Percentiles rank a stretch among this genome's conserved stretches.
Conservation (phyloP, 2,888 invertebrate species). For the Ichneumoninae sp. region DNA sequence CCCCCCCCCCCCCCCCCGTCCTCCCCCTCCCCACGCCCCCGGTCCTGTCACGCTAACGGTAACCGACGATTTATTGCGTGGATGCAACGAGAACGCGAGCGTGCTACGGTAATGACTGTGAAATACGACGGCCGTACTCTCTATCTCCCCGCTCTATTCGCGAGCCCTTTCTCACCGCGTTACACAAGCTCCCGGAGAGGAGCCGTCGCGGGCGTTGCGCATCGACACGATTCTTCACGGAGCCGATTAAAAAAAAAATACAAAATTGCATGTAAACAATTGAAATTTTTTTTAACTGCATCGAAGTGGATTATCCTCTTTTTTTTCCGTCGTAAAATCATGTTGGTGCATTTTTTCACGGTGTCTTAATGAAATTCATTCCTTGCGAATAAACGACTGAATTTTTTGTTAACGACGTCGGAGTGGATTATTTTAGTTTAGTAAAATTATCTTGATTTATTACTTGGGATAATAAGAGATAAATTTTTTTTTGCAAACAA, state of each 20-base stretch:
- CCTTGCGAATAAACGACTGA: neutral
- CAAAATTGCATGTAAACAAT: neutral
- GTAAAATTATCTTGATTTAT: neutral
- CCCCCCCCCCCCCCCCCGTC: constrained; percentile 42
- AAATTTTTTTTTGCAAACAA: neutral
- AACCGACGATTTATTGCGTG: constrained; percentile 81
- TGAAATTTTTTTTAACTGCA: neutral
- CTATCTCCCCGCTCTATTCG: constrained; percentile 60
- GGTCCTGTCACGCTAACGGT: constrained; percentile 75
- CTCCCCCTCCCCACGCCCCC: constrained; percentile 20
- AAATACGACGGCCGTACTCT: constrained; percentile 80
- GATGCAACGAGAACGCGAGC: constrained; percentile 77
- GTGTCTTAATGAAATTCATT: neutral
- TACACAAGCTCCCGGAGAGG: constrained; percentile 49
- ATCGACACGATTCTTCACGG: constrained; percentile 70
- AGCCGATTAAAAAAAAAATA: constrained; percentile 52
- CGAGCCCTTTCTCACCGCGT: constrained; percentile 48
- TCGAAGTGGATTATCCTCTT: neutral
- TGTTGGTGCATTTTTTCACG: neutral
- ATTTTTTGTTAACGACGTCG: neutral
- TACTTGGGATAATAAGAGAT: neutral
- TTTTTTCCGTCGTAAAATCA: neutral
- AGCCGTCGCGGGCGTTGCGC: neutral
- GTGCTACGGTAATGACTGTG: constrained; percentile 82
- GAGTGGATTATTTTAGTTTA: neutral